Conservation (phyloP, 2,113 vertebrate genomes). For the Boleophthalmus pectinirostris region DNA sequence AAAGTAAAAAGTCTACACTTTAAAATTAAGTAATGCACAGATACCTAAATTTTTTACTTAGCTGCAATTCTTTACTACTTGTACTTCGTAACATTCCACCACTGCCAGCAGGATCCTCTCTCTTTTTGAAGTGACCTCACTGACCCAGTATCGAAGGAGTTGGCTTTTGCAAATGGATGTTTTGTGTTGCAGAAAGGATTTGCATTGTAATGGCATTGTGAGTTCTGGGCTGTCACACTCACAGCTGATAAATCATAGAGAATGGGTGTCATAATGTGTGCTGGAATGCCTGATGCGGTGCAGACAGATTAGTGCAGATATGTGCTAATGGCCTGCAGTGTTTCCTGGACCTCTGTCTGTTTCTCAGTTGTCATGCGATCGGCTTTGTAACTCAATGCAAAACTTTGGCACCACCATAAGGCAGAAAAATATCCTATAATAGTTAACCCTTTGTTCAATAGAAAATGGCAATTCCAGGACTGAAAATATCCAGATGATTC, state of each 20-base stretch:
- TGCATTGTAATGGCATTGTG: constrained; percentile 51
- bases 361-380: constrained; percentile 40
- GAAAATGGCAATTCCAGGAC: too few relatives aligned
- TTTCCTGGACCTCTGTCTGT: constrained; percentile 37
- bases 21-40: too few relatives aligned
- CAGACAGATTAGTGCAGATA: constrained; percentile 40
- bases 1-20: too few relatives aligned
- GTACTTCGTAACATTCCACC: too few relatives aligned
- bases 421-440: not conserved
- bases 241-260: constrained; percentile 53
- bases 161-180: constrained; percentile 31
- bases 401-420: not conserved
- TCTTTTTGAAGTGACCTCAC: constrained; percentile 45
- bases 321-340: constrained; percentile 58
- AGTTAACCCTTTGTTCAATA: too few relatives aligned
- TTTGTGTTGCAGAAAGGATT: constrained; percentile 43
- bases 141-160: constrained; percentile 22
- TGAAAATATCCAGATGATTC: too few relatives aligned
- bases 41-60: too few relatives aligned
- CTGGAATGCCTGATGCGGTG: constrained; percentile 26
- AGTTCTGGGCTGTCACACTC: constrained; percentile 43
- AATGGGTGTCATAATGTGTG: constrained; percentile 53
- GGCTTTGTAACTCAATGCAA: constrained; percentile 16
- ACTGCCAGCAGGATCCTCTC: constrained; percentile 22
- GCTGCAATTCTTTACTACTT: too few relatives aligned